A percentile compares a stretch with the other conserved stretches of the same genome.
Conservation (phyloP, 2,888 invertebrate species). For the Trimorus sp. region DNA sequence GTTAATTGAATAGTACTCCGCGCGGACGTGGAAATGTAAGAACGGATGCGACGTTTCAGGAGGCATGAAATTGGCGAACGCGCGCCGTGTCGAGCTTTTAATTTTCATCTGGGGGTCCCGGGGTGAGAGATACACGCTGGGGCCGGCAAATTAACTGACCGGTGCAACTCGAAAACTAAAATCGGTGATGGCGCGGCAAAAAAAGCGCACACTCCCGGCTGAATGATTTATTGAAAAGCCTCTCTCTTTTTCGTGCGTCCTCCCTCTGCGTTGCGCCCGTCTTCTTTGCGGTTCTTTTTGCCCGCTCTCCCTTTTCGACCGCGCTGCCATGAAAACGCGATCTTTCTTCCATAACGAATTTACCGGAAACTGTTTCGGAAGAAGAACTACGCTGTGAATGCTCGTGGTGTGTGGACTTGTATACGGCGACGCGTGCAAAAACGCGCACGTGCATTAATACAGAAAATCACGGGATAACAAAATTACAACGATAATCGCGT, state of each 20-base stretch:
- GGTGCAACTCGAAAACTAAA: slow-evolving; percentile 63
- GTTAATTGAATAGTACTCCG: slow-evolving; percentile 61
- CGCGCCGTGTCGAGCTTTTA: slow-evolving; percentile 56
- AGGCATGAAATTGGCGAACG: slow-evolving; percentile 66
- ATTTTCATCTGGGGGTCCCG: slow-evolving; percentile 53
- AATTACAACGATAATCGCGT: slow-evolving; percentile 25
- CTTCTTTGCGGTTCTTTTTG: slow-evolving; percentile 11
- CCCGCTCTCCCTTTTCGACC: slow-evolving; percentile 24
- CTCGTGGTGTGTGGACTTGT: slow-evolving; percentile 34
- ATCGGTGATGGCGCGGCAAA: slow-evolving; percentile 55
- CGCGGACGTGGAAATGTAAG: slow-evolving; percentile 61
- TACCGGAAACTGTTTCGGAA: slow-evolving; percentile 61
- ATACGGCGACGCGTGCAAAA: slow-evolving; percentile 27
- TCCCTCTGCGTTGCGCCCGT: slow-evolving; percentile 9
- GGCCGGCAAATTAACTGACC: slow-evolving; percentile 65
- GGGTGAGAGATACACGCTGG: slow-evolving; percentile 51
- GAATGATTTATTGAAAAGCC: slow-evolving; percentile 65
- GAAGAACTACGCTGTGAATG: slow-evolving; percentile 39
- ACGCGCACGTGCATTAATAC: slow-evolving; percentile 14
- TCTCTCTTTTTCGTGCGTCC: not conserved
- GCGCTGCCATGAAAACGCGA: slow-evolving; percentile 55
- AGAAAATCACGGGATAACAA: slow-evolving; percentile 4
- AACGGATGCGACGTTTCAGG: slow-evolving; percentile 64
- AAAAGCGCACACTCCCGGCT: slow-evolving; percentile 53
- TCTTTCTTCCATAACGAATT: slow-evolving; percentile 62